Percentiles rank a stretch among this genome's conserved stretches.
phyloP scores from a whole-genome alignment of 2,113 vertebrate genomes.

The Brachirus orientalis region DNA sequence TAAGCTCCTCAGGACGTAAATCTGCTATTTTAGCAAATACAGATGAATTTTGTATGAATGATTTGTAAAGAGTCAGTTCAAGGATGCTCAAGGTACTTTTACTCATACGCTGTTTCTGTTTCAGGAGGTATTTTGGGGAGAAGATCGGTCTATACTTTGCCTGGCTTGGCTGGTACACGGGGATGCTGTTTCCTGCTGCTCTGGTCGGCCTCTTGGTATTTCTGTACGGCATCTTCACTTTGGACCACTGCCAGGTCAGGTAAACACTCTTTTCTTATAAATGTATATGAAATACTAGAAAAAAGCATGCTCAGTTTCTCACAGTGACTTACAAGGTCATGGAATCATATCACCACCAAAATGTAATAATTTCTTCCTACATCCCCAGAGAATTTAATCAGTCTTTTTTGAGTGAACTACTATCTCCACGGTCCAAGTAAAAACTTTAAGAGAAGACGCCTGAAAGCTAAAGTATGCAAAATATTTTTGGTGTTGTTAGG shows the following conservation, averaged over 20 bases:
- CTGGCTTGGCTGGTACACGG: constrained; percentile 97
- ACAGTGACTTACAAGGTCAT: no score
- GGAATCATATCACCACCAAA: no score
- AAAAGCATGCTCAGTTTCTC: background rate
- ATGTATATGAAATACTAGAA: background rate
- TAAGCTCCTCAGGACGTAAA: no score
- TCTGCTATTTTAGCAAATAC: no score
- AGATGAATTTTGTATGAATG: no score
- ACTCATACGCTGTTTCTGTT: constrained; percentile 22
- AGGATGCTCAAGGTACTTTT: background rate
- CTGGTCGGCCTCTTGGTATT: constrained; percentile 94
- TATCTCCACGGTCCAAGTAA: no score
- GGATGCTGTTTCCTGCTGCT: constrained; percentile 97
- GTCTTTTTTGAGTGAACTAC: no score
- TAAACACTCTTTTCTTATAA: constrained; percentile 69
- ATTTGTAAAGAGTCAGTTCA: background rate
- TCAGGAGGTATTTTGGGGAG: constrained; percentile 94
- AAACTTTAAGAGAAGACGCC: no score
- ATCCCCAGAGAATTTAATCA: no score
- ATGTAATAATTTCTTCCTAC: no score
- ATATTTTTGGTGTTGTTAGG: no score
- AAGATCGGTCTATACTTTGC: constrained; percentile 97
- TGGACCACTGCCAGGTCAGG: constrained; percentile 96
- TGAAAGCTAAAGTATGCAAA: no score
- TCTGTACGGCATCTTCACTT: constrained; percentile 90